phyloP scores from a whole-genome alignment of 2,888 invertebrate genomes.

The Melinaea menophilus region DNA sequence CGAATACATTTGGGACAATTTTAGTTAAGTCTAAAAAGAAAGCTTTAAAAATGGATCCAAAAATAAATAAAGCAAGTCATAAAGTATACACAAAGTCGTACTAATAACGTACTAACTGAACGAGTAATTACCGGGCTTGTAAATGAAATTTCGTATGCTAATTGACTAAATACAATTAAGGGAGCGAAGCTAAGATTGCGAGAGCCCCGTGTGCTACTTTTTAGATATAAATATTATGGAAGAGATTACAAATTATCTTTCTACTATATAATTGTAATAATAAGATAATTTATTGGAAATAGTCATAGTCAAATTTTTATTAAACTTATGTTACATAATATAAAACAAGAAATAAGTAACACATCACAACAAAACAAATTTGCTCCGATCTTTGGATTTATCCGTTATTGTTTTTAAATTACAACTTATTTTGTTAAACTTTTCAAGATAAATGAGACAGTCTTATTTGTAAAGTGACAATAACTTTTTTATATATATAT shows the following conservation, averaged over 20 bases:
- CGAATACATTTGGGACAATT: too few species aligned
- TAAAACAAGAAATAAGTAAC: too few species aligned
- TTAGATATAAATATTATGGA: slow-evolving; percentile 29
- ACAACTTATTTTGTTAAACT: too few species aligned
- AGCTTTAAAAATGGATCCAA: not conserved
- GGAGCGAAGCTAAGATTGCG: slow-evolving; percentile 57
- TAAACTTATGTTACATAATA: too few species aligned
- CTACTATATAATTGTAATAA: not conserved
- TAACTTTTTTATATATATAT: too few species aligned
- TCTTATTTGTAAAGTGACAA: too few species aligned
- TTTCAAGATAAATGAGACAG: too few species aligned
- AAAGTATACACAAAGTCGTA: slow-evolving; percentile 6
- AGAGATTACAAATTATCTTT: slow-evolving; percentile 14
- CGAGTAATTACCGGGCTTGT: slow-evolving; percentile 61
- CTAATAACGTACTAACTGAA: slow-evolving; percentile 23
- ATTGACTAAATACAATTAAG: slow-evolving; percentile 73
- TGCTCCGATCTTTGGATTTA: too few species aligned
- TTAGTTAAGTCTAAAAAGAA: not conserved
- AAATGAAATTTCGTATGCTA: slow-evolving; percentile 71
- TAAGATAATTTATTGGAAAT: too few species aligned
- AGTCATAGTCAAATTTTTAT: too few species aligned
- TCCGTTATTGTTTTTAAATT: too few species aligned
- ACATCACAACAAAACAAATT: too few species aligned
- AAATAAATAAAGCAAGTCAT: not conserved
- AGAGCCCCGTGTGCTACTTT: slow-evolving; percentile 41